A percentile compares a stretch with the other conserved stretches of the same genome.
Evolutionary conservation across 2,888 invertebrate species (phyloP).

Genomic region (Lissocephala sabroskyi): DNA sequence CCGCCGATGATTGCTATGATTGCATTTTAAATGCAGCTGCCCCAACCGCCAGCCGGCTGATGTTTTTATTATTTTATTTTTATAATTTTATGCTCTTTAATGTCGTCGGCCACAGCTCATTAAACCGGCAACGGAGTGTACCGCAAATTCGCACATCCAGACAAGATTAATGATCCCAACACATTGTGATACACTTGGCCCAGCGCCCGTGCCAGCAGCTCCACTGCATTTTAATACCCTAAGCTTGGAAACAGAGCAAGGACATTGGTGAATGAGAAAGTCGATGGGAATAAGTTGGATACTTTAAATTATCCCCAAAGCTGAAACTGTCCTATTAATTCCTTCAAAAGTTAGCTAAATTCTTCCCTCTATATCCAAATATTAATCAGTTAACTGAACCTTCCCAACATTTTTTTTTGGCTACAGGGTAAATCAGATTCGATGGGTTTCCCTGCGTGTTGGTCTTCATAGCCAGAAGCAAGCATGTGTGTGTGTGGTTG

Average conservation of each 20-base stretch:
- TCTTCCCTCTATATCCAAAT: too few relatives aligned
- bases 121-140: constrained; percentile 28
- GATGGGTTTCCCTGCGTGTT: too few relatives aligned
- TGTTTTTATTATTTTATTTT: constrained; percentile 8
- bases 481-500: constrained; percentile 2
- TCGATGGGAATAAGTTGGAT: too few relatives aligned
- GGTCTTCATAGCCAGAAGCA: too few relatives aligned
- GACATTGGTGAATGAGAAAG: too few relatives aligned
- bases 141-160: constrained; percentile 17
- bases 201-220: constrained; percentile 7
- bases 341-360: too few relatives aligned
- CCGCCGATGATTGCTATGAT: constrained; percentile 56
- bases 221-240: not conserved
- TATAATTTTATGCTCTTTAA: not conserved
- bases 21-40: constrained; percentile 59
- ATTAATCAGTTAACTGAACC: too few relatives aligned
- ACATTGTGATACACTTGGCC: constrained; percentile 9
- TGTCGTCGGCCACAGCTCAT: constrained; percentile 33
- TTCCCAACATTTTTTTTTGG: not conserved
- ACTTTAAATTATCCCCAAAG: too few relatives aligned
- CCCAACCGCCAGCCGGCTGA: not conserved
- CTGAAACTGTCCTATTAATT: too few relatives aligned
- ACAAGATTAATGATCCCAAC: constrained; percentile 44
- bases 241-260: too few relatives aligned
- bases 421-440: too few relatives aligned